Evolutionary conservation across 2,888 invertebrate genomes (phyloP), one percentile per base, ranked within the genome.

Genomic region (Parelbella ahira): DNA sequence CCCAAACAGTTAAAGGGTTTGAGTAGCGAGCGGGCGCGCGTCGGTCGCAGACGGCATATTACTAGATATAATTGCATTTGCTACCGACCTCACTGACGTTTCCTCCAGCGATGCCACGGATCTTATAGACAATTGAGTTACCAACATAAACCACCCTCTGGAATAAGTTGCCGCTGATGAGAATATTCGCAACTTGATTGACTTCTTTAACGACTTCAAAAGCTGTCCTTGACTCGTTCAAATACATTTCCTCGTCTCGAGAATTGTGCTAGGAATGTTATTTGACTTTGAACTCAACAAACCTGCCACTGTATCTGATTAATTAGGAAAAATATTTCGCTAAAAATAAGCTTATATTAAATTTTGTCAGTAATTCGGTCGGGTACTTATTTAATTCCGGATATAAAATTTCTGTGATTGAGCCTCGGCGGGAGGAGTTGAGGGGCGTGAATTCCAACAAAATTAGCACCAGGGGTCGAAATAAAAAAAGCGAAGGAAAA

Each of bases 391-490:
- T 88, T 87, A 87, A 88, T 88, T 88, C 88, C 79, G 86, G 87
- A 88, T 87, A 88, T 88, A 87, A 87, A 86, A 88, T 88, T 84
- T 88, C 86, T 83, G 84, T 88, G 88, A 88, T 88, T 88, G 88
- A 88, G 84, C 77, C 80, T 79, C 80, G 76, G 75, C 86, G 81
- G 84, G 83, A 65, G 80, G 79, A 75, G 77, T 67, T 67, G 77
- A 81, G 82, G 88, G 88, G 88, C 88, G 88, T 86, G 88, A 88
- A 88, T 88, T 88, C 88, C 88, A 81, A 84, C 87, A 83, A 88
- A 88, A 88, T 88, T 88, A 88, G 88, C 88, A 87, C 88, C 83
- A 84, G 88, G 88, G 86, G 88, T 84, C 82, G 86, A 84, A 87
- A 87, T 86, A 86, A 87, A 87, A 87, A 86, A n/a, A 83, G 81